Percentiles rank a stretch among this genome's conserved stretches.
Evolutionary conservation across 2,797 vertebrate species (phyloP).

Genomic region (Lacerta bilineata): DNA sequence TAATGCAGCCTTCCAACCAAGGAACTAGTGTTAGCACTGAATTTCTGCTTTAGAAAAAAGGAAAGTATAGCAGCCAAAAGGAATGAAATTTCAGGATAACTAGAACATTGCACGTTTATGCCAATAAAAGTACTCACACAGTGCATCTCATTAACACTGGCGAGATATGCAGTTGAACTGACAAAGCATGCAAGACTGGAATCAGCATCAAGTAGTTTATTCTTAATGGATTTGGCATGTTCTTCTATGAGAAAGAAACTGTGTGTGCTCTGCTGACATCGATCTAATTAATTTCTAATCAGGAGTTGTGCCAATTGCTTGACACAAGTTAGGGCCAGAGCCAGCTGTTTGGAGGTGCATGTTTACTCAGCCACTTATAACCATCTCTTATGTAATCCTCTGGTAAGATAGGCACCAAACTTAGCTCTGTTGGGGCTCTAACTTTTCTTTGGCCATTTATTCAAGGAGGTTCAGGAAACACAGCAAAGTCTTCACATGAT

Average conservation of each 20-base stretch:
- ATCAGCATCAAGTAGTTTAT: constrained; percentile 52
- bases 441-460: background rate
- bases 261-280: constrained; percentile 45
- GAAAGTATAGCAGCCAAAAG: background rate
- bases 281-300: constrained; percentile 70
- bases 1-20: background rate
- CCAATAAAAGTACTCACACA: constrained; percentile 34
- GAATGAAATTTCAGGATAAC: constrained; percentile 13
- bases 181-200: constrained; percentile 50
- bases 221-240: constrained; percentile 56
- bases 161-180: constrained; percentile 42
- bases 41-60: background rate
- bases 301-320: constrained; percentile 55
- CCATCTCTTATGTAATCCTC: constrained; percentile 39
- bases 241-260: constrained; percentile 52
- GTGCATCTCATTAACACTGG: constrained; percentile 28
- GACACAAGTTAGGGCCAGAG: constrained; percentile 53
- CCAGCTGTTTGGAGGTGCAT: constrained; percentile 49
- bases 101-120: constrained; percentile 12
- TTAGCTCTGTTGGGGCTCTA: background rate
- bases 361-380: constrained; percentile 40
- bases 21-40: background rate
- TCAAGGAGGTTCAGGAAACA: background rate
- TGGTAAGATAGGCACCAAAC: constrained; percentile 31
- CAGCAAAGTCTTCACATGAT: background rate